phyloP scores from a whole-genome alignment of 2,888 invertebrate genomes.

The Craniophora ligustri region DNA sequence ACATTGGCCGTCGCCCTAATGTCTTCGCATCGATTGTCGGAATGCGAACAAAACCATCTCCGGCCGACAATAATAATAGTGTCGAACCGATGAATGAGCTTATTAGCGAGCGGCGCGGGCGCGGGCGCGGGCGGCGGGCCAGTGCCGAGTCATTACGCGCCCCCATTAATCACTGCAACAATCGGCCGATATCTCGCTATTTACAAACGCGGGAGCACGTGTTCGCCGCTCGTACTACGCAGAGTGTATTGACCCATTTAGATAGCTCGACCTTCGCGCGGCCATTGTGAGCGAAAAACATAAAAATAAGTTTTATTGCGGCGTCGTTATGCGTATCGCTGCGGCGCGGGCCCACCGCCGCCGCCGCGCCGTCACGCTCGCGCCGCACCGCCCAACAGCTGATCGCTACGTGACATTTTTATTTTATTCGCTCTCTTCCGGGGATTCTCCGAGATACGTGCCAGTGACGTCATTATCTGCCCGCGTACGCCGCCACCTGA shows the following conservation, averaged over 20 bases:
- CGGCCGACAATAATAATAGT: slow-evolving; percentile 80
- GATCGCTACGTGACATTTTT: slow-evolving; percentile 89
- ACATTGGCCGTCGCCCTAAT: slow-evolving; percentile 84
- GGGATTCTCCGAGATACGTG: slow-evolving; percentile 87
- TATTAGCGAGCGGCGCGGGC: slow-evolving; percentile 82
- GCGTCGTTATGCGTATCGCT: slow-evolving; percentile 87
- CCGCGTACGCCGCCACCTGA: slow-evolving; percentile 78
- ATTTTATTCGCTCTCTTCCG: slow-evolving; percentile 88
- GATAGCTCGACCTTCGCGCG: slow-evolving; percentile 89
- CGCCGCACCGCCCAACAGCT: slow-evolving; percentile 83
- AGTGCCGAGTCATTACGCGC: slow-evolving; percentile 86
- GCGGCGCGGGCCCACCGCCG: slow-evolving; percentile 71
- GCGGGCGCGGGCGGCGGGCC: slow-evolving; percentile 67
- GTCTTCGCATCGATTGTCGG: slow-evolving; percentile 81
- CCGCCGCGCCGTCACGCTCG: slow-evolving; percentile 82
- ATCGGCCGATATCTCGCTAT: slow-evolving; percentile 89
- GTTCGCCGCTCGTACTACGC: slow-evolving; percentile 86
- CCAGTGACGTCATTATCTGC: slow-evolving; percentile 86
- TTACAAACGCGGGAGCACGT: slow-evolving; percentile 88
- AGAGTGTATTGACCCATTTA: slow-evolving; percentile 89
- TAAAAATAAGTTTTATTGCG: slow-evolving; percentile 89
- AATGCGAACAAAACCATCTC: slow-evolving; percentile 85
- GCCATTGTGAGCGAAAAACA: slow-evolving; percentile 89
- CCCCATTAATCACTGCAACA: slow-evolving; percentile 89
- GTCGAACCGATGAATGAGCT: slow-evolving; percentile 85